These are phyloP conservation scores for Brachymystax lenok DNA, from an alignment of 2,797 vertebrate genomes.

Conservation along the genomic window DNA sequence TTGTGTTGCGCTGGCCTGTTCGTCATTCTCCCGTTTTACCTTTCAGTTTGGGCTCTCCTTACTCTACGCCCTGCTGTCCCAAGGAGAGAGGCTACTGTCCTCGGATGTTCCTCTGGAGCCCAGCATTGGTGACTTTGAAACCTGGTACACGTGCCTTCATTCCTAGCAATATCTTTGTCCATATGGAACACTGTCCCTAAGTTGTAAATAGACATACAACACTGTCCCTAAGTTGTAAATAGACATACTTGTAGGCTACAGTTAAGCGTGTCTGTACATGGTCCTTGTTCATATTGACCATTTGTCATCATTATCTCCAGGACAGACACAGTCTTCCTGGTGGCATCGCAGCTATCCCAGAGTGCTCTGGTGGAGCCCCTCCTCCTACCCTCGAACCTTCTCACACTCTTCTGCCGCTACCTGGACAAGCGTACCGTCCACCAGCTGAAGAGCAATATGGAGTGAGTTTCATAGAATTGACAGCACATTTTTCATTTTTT, in stretches of 20 bases:
- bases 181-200: not conserved
- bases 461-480: constrained; percentile 76
- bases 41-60: constrained; percentile 92
- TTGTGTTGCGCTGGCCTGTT: not conserved
- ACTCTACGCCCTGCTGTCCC: constrained; percentile 90
- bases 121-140: constrained; percentile 81
- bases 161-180: not conserved
- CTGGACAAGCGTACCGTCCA: constrained; percentile 90
- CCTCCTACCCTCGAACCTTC: constrained; percentile 89
- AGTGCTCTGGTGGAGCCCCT: constrained; percentile 88
- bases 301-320: constrained; percentile 60
- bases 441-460: constrained; percentile 89
- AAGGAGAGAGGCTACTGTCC: constrained; percentile 87
- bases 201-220: not conserved
- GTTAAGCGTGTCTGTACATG: not conserved
- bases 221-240: not conserved
- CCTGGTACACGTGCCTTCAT: constrained; percentile 76
- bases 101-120: constrained; percentile 80
- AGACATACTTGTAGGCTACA: not conserved
- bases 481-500: not conserved
- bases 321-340: constrained; percentile 88
- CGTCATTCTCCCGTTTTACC: not conserved
- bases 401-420: constrained; percentile 92
- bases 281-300: not conserved
- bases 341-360: constrained; percentile 87